Evolutionary conservation across 1,140 invertebrate genomes (phyloP), one percentile per base, ranked within the genome.

Genomic region (Anadara kagoshimensis): DNA sequence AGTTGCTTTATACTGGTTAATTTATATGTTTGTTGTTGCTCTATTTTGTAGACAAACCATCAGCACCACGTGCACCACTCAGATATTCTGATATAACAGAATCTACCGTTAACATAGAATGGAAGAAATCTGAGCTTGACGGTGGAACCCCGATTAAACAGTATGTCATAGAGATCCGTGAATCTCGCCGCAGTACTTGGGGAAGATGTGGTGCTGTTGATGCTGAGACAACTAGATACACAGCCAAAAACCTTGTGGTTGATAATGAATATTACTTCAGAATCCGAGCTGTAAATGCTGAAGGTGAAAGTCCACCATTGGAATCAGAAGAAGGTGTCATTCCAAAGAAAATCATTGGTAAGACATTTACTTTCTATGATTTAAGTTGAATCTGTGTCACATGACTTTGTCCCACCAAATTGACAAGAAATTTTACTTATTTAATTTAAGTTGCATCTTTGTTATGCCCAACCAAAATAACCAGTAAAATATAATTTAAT

Each of bases 151-250:
- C 97, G 0, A 95, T 99, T 82, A 95, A 95, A 83, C 95, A 97
- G 86, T 99, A 99, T 83, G 95, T 97, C 88, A 92, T 99, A 65
- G 97, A 98, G 87, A 98, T 98, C 88, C 93, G 97, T 91, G 96
- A 98, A 85, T 91, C 94, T 5, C 70, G 80, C 11, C 58, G 83
- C 7, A 74, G 61, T 36, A 78, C 95, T 95, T 63, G 97, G 97
- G 49, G 86, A 93, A 94, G 54, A 94, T 96, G 86, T 90, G 94
- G 22, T 93, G 93, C 97, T 54, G 92, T 83, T 22, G 76, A 78
- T 44, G 74, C 69, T 16, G 26, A 66, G 10, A 80, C 78, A 24
- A 81, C 78, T 0, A 80, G 78, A 91, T 94, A 67, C 96, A 95
- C 87, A 94, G 85, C 85, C 18, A 75, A 73, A 1, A 85, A 83